Percentiles rank a stretch among this genome's conserved stretches.
These are phyloP conservation scores for Gymnocheta viridis DNA, from an alignment of 2,888 invertebrate genomes.

Conservation along the genomic window DNA sequence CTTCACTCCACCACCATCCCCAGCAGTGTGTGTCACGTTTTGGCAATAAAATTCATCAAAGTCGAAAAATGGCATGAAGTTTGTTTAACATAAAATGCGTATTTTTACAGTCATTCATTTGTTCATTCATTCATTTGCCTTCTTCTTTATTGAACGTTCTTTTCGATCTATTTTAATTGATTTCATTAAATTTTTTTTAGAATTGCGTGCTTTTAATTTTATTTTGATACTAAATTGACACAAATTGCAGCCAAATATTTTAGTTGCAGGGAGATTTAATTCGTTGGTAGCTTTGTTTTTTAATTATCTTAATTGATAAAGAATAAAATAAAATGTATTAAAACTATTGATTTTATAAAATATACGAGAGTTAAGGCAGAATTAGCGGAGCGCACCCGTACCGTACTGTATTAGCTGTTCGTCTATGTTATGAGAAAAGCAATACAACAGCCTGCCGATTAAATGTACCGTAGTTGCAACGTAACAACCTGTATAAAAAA, in stretches of 20 bases:
- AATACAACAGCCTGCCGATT: too few relatives aligned
- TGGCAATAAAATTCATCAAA: slow-evolving; percentile 72
- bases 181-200: slow-evolving; percentile 40
- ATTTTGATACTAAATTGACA: slow-evolving; percentile 22
- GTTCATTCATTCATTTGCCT: background rate
- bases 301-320: background rate
- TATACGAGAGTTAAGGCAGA: too few relatives aligned
- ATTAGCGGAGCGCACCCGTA: too few relatives aligned
- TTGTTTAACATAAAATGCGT: slow-evolving; percentile 23
- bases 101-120: slow-evolving; percentile 2
- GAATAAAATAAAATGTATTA: background rate
- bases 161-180: slow-evolving; percentile 52
- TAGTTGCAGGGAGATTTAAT: background rate
- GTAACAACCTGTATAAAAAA: too few relatives aligned
- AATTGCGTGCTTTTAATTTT: slow-evolving; percentile 22
- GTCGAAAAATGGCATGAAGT: slow-evolving; percentile 55
- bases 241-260: background rate
- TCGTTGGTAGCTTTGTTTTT: background rate
- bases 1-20: background rate
- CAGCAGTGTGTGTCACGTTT: slow-evolving; percentile 64
- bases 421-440: too few relatives aligned
- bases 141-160: slow-evolving; percentile 1
- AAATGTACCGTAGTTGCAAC: too few relatives aligned
- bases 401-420: too few relatives aligned
- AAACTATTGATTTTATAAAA: background rate